Evolutionary conservation across 1,140 invertebrate genomes (phyloP), one percentile per base, ranked within the genome.

Genomic region (Hylaeus anthracinus): DNA sequence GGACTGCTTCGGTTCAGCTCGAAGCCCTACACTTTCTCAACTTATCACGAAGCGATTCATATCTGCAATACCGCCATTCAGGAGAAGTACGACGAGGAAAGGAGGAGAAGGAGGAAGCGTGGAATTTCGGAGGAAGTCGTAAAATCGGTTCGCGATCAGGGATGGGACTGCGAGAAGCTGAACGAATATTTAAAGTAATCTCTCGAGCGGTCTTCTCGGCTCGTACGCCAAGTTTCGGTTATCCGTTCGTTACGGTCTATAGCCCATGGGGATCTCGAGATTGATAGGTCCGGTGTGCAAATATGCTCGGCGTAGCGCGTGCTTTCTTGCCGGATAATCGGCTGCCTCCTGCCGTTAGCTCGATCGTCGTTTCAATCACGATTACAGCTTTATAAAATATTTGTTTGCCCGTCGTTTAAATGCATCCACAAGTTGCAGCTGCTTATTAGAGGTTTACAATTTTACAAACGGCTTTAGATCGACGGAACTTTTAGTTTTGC

Each of bases 21-120:
- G 0, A 97, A 98, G 91, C 96, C 96, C 72, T 99, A 97, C 92
- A 96, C 95, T 63, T 94, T 98, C 63, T 95, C 95, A 55, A 96
- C 96, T 91, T 96, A 97, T 89, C 96, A 98, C 89, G 97, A 98
- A 92, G 97, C 97, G 0, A 96, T 98, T 85, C 98, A 99, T 92
- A 93, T 99, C 72, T 98, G 97, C 70, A 99, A 99, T 92, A 98
- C 98, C 89, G 96, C 97, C 8, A 95, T 99, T 60, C 98, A 99
- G 93, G 96, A 95, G 87, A 96, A 96, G 88, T 98, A 98, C 90
- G 95, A 94, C 88, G 97, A 96, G 90, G 88, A 91, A 67, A 85
- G 83, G 51, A 67, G 86, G 45, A 77, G 87, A 48, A 82, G 86
- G 43, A 84, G 79, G 61, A 88, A 81, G 74, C 82, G 84, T 39